Evolutionary conservation across 1,140 invertebrate species (phyloP).

Genomic region (Dryas iulia): DNA sequence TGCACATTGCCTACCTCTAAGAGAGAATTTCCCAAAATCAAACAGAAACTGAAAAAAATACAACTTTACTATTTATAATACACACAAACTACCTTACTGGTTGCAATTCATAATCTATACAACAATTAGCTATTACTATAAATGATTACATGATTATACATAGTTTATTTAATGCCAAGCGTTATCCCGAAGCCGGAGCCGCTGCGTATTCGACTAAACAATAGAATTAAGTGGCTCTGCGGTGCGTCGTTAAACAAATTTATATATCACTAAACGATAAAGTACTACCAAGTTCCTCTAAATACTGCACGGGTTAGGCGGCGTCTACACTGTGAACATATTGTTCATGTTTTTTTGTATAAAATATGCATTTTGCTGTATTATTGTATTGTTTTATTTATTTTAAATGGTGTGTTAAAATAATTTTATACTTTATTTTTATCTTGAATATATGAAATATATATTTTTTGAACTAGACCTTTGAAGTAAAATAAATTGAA

Average conservation of each 20-base stretch:
- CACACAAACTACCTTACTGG: no score
- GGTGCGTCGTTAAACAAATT: constrained; percentile 36
- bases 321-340: not conserved
- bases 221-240: constrained; percentile 27
- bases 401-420: no score
- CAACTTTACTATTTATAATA: no score
- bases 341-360: not conserved
- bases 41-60: no score
- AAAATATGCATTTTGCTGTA: not conserved
- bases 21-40: no score
- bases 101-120: no score
- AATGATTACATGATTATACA: not conserved
- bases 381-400: no score
- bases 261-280: constrained; percentile 47
- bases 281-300: constrained; percentile 44
- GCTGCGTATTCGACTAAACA: constrained; percentile 13
- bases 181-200: constrained; percentile 4
- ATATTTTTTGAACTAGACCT: no score
- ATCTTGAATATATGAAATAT: no score
- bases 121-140: not conserved
- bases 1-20: no score
- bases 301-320: constrained; percentile 9
- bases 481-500: no score
- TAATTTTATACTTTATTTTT: no score
- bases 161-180: constrained; percentile 10